Evolutionary conservation across 2,888 invertebrate species (phyloP), one percentile per base, ranked within the genome.

Genomic region (Mystacides longicornis): DNA sequence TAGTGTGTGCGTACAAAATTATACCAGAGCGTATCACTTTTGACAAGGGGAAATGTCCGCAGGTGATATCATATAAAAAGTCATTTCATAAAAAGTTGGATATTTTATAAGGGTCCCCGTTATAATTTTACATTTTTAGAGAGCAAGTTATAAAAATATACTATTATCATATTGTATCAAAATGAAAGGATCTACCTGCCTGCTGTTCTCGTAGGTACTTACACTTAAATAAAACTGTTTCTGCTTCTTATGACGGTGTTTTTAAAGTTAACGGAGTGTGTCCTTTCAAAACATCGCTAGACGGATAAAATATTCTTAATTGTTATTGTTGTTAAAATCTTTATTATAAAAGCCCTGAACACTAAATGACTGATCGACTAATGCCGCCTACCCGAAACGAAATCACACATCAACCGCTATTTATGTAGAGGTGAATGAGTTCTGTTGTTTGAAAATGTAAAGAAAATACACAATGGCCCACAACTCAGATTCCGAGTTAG

Each of bases 71-170:
- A 37, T 37, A 37, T 37, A 37, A 37, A 37, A 37, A 37, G 37
- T 37, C 37, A 37, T 37, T 37, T 37, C 37, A 37, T 37, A 37
- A 37, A n/a, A 37, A 37, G 37, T 37, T 37, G 37, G 37, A 37
- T 14, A 37, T 37, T 37, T 37, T 37, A 37, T 37, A 37, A 37
- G n/a, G 37, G 37, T 37, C 16, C 7, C 14, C 16, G n/a, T 16
- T 37, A 37, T 37, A 37, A n/a, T 37, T 37, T 37, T n/a, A 37
- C 37, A 37, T 37, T 37, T 37, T 37, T 37, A 7, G 14, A 37
- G 14, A 16, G 16, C 14, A 37, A 37, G 37, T 37, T 37, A 14
- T 37, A 37, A 37, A 37, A 37, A 37, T 37, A 37, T 37, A n/a
- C n/a, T n/a, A n/a, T n/a, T n/a, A n/a, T n/a, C n/a, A n/a, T n/a